Evolutionary conservation across 2,888 invertebrate species (phyloP).

Genomic region (Drosophila neotestacea): DNA sequence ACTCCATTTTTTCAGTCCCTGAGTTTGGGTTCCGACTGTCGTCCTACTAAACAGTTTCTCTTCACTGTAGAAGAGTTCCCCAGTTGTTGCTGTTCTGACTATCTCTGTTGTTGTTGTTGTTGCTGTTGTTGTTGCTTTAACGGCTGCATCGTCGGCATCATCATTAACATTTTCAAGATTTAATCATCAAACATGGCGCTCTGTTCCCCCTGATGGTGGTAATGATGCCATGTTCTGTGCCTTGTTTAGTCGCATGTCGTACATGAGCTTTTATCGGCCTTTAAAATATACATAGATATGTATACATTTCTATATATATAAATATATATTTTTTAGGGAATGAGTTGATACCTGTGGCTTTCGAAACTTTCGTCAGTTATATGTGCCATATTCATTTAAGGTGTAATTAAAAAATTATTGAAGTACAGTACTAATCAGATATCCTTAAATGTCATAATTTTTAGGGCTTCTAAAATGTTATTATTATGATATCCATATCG

Average conservation of each 20-base stretch:
- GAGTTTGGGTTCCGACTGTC: constrained; percentile 48
- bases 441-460: constrained; percentile 20
- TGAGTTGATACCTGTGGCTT: constrained; percentile 11
- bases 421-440: constrained; percentile 24
- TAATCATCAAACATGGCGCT: constrained; percentile 83
- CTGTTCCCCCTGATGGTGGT: constrained; percentile 60
- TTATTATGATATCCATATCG: neutral
- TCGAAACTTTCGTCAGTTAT: constrained; percentile 53
- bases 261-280: constrained; percentile 82
- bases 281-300: constrained; percentile 58
- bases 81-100: constrained; percentile 13
- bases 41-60: constrained; percentile 17
- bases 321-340: neutral
- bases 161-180: constrained; percentile 82
- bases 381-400: constrained; percentile 42
- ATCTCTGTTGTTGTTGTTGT: constrained; percentile 27
- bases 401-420: constrained; percentile 37
- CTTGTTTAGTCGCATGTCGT: constrained; percentile 77
- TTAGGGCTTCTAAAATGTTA: neutral
- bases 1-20: constrained; percentile 18
- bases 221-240: constrained; percentile 76
- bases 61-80: constrained; percentile 16
- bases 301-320: constrained; percentile 1
- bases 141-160: constrained; percentile 73
- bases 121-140: constrained; percentile 52